Percentiles rank a stretch among this genome's conserved stretches.
Evolutionary conservation across 2,888 invertebrate genomes (phyloP).

Genomic region (Lamellibrachia columna): DNA sequence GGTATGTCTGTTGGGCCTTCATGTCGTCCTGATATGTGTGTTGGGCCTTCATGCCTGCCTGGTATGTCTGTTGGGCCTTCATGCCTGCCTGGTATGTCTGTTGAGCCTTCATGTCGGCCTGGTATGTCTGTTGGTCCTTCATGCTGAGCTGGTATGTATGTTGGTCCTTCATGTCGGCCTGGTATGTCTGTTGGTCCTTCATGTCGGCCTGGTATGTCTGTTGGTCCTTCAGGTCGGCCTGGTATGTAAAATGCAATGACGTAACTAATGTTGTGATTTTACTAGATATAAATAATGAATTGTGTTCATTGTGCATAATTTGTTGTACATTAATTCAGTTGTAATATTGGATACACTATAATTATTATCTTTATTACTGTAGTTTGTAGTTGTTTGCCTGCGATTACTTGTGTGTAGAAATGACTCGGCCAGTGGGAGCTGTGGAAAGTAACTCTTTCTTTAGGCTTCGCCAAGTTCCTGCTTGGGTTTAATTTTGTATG

Average conservation of each 20-base stretch:
- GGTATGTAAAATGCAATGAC: neutral
- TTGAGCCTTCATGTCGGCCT: neutral
- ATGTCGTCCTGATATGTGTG: no score
- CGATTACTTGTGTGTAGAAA: neutral
- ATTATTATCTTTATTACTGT: constrained; percentile 16
- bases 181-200: neutral
- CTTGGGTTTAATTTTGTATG: constrained; percentile 7
- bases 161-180: neutral
- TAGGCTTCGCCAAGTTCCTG: neutral
- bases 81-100: no score
- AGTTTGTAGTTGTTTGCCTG: constrained; percentile 7
- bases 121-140: neutral
- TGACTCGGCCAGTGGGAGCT: neutral
- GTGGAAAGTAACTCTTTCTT: neutral
- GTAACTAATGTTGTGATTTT: neutral
- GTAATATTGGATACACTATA: constrained; percentile 7
- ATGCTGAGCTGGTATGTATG: no score
- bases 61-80: no score
- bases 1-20: no score
- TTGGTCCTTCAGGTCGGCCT: neutral
- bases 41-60: no score
- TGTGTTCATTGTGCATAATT: constrained; percentile 10
- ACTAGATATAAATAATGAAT: constrained; percentile 7
- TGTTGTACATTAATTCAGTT: constrained; percentile 16
- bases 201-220: neutral